These are phyloP conservation scores for Xylophagus ater DNA, from an alignment of 2,888 invertebrate genomes.

Conservation along the genomic window DNA sequence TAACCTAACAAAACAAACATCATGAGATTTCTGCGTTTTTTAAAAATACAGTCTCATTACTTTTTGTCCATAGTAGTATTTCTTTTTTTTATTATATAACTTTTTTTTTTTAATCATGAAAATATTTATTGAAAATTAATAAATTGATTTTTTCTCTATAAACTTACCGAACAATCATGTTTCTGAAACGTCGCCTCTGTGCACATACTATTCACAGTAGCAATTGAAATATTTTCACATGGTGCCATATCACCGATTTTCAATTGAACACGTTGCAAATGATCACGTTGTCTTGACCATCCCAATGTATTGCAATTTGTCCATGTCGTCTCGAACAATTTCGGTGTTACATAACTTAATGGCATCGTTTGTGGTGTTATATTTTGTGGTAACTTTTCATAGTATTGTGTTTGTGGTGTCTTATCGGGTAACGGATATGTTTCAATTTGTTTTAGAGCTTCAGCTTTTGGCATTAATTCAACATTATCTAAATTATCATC, in stretches of 20 bases:
- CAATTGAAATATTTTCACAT: conserved; percentile 77
- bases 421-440: conserved; percentile 33
- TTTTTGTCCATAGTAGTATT: too few relatives aligned
- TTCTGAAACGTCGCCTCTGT: conserved; percentile 68
- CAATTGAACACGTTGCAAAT: conserved; percentile 69
- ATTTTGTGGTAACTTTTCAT: conserved; percentile 18
- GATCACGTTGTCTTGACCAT: conserved; percentile 75
- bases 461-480: conserved; percentile 30
- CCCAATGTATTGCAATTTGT: conserved; percentile 71
- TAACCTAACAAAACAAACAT: too few relatives aligned
- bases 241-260: conserved; percentile 65
- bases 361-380: conserved; percentile 13
- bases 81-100: too few relatives aligned
- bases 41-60: too few relatives aligned
- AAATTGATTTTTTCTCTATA: too few relatives aligned
- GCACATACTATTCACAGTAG: conserved; percentile 71
- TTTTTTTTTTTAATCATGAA: too few relatives aligned
- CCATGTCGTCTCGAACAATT: conserved; percentile 26
- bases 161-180: conserved; percentile 75
- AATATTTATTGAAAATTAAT: too few relatives aligned
- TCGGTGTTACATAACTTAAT: conserved; percentile 18
- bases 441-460: conserved; percentile 27
- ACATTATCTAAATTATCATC: conserved; percentile 19
- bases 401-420: conserved; percentile 33
- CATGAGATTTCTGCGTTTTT: too few relatives aligned